Percentiles rank a stretch among this genome's conserved stretches.
phyloP scores from a whole-genome alignment of 2,888 invertebrate species.

The Odontothrips loti region DNA sequence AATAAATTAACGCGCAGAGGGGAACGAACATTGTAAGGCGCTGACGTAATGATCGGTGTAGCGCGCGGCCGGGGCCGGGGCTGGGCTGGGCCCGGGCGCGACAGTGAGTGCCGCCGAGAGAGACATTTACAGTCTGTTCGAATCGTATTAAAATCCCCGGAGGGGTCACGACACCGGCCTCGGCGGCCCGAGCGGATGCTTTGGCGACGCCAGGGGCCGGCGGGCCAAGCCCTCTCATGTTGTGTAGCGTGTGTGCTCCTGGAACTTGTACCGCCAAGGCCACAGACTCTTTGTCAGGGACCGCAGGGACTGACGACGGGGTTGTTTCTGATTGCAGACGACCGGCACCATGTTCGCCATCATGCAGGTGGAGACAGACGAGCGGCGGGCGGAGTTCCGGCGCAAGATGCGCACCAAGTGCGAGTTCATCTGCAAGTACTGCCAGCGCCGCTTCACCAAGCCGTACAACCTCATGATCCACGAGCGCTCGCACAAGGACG shows the following conservation, averaged over 20 bases:
- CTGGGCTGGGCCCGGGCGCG: not conserved
- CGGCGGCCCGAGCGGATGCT: no score
- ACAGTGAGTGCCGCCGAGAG: not conserved
- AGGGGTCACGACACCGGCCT: conserved; percentile 45
- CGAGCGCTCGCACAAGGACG: conserved; percentile 96
- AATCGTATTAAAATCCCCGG: conserved; percentile 44
- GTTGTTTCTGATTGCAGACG: conserved; percentile 28
- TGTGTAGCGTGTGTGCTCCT: not conserved
- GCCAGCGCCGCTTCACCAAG: conserved; percentile 96
- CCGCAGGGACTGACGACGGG: not conserved
- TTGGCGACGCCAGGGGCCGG: no score
- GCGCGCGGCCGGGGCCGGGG: no score
- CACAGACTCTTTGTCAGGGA: no score
- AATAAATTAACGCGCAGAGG: conserved; percentile 31
- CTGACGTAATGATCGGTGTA: not conserved
- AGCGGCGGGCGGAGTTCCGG: conserved; percentile 73
- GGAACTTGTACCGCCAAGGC: not conserved
- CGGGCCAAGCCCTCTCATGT: conserved; percentile 40
- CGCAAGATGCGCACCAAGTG: conserved; percentile 85
- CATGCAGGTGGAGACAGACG: conserved; percentile 85
- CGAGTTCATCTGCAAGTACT: conserved; percentile 98
- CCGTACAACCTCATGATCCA: conserved; percentile 98
- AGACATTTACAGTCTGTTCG: conserved; percentile 24
- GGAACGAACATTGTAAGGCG: conserved; percentile 28
- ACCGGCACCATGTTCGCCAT: conserved; percentile 77